Base-by-base conservation (phyloP, 2,888 invertebrate species). In the Leptopilina drosophilae region DNA sequence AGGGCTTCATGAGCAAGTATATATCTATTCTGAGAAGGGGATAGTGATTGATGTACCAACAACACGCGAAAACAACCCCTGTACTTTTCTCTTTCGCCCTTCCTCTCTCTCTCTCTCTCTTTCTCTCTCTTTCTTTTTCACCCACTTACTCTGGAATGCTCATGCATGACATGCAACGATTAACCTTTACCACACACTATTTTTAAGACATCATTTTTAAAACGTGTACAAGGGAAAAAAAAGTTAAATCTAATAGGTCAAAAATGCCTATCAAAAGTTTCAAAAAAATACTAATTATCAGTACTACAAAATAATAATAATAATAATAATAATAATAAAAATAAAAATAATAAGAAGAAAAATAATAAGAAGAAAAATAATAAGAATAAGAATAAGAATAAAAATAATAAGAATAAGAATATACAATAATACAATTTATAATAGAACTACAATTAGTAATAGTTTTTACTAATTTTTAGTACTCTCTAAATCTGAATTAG, bases 21-120 rank as follows among this genome's bases (percentile, higher is more conserved):
- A 84, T 73, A 73, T 73, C 73, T 82, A 83, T 78, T 82, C 82
- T 80, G 80, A 84, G 86, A 87, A 88, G 85, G 86, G 85, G 82
- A 67, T 78, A 82, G 85, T 90, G 90, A 90, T 90, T 89, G 89
- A 90, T 90, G 89, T 86, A 84, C 81, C 76, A 83, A 81, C 82
- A 83, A 84, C 90, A 90, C 90, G 90, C 90, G 42, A 76, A 90
- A 87, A 85, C 87, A 82, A 84, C 87, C 84, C 73, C 67, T 67
- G 65, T 26, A 77, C 73, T 14, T 59, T 56, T 11, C 56, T 56
- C 40, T 59, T 76, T 78, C 78, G 46, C 64, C 20, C 78, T 62
- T 59, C 49, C 64, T 75, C 53, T 76, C 82, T 76, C 78, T 49
- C 78, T 62, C 64, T 62, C 78, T 62, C 64, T 59, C 64, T 77